Percentiles rank a stretch among this genome's conserved stretches.
phyloP scores from a whole-genome alignment of 2,797 vertebrate species.

The Ambastaia sidthimunki region DNA sequence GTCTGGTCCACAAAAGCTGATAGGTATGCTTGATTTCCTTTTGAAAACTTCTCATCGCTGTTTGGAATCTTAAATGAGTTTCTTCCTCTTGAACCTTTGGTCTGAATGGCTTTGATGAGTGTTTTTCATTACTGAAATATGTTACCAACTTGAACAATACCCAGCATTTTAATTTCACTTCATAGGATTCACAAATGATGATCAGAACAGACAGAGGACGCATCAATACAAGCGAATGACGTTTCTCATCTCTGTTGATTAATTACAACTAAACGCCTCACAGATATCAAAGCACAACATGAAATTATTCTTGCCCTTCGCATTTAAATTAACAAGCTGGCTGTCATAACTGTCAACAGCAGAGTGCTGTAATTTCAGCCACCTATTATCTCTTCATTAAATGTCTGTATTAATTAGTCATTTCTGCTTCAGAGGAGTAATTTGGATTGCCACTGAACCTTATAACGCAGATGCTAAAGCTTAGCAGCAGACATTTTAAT shows the following conservation, averaged over 20 bases:
- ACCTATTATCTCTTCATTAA: slow-evolving; percentile 38
- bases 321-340: slow-evolving; percentile 37
- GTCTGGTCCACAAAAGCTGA: slow-evolving; percentile 60
- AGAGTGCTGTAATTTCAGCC: slow-evolving; percentile 23
- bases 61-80: slow-evolving; percentile 78
- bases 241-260: slow-evolving; percentile 28
- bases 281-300: slow-evolving; percentile 10
- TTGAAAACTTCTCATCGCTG: slow-evolving; percentile 69
- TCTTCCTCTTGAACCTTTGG: slow-evolving; percentile 67
- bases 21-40: slow-evolving; percentile 79
- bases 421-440: slow-evolving; percentile 39
- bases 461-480: slow-evolving; percentile 24
- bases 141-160: neutral
- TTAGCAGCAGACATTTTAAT: neutral
- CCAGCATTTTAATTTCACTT: slow-evolving; percentile 22
- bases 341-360: slow-evolving; percentile 44
- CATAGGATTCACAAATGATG: neutral
- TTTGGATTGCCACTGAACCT: slow-evolving; percentile 28
- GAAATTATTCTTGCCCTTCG: slow-evolving; percentile 4
- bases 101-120: slow-evolving; percentile 43
- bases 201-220: slow-evolving; percentile 1
- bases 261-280: slow-evolving; percentile 27
- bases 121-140: slow-evolving; percentile 49
- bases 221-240: slow-evolving; percentile 30
- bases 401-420: slow-evolving; percentile 42